These are phyloP conservation scores for Iphiclides podalirius DNA, from an alignment of 2,888 invertebrate genomes.

Conservation along the genomic window DNA sequence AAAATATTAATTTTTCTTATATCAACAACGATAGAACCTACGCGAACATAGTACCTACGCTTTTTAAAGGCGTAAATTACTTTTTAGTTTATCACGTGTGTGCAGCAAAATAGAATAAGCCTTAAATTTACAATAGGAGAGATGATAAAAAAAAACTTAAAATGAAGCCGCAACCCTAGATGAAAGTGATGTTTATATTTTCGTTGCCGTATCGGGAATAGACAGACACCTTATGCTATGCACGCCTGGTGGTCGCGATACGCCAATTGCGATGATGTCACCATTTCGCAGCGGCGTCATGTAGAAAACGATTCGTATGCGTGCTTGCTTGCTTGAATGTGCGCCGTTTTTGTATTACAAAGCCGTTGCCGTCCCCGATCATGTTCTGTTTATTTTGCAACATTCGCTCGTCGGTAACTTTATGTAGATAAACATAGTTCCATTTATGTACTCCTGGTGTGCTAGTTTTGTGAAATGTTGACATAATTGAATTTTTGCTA, in stretches of 20 bases:
- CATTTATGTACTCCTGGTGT: constrained; percentile 12
- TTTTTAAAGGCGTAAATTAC: no score
- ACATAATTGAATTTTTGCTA: no score
- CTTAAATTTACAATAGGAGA: no score
- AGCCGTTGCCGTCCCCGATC: constrained; percentile 31
- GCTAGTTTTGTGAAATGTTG: neutral
- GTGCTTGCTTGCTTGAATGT: constrained; percentile 7
- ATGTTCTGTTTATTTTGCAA: constrained; percentile 31
- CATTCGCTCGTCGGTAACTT: constrained; percentile 20
- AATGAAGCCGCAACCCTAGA: no score
- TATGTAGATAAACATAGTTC: constrained; percentile 15
- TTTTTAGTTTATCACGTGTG: no score
- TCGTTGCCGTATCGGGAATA: constrained; percentile 48
- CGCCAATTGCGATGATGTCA: constrained; percentile 57
- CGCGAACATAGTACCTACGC: no score
- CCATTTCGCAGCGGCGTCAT: constrained; percentile 37
- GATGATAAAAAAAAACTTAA: no score
- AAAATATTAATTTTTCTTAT: no score
- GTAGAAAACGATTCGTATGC: constrained; percentile 6
- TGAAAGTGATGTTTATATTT: constrained; percentile 51
- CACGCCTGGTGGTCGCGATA: constrained; percentile 64
- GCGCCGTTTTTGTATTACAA: constrained; percentile 29
- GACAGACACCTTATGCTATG: constrained; percentile 50
- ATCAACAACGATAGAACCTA: no score
- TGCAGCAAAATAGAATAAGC: no score